These are phyloP conservation scores for Rotaria socialis DNA, from an alignment of 2,888 invertebrate species.

Conservation along the genomic window DNA sequence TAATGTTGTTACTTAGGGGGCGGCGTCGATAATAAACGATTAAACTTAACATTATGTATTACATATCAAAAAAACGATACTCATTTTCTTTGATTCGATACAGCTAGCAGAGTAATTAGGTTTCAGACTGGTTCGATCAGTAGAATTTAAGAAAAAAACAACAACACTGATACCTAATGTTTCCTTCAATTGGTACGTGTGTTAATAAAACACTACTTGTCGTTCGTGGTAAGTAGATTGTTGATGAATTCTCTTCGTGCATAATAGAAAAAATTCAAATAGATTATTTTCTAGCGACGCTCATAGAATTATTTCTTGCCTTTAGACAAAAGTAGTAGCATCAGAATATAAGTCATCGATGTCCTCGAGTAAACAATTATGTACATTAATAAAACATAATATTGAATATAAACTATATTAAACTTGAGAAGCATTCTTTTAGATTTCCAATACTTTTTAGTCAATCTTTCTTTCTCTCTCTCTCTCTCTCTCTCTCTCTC, in stretches of 20 bases:
- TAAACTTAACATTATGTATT: background rate
- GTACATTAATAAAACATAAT: background rate
- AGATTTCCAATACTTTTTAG: background rate
- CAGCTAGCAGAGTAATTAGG: too few species aligned
- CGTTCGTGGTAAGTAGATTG: background rate
- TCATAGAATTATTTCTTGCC: background rate
- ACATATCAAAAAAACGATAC: background rate
- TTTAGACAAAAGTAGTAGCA: background rate
- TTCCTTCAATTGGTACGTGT: slow-evolving; percentile 18
- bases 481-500: too few species aligned
- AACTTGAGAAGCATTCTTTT: too few species aligned
- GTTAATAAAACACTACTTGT: background rate
- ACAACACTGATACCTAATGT: background rate
- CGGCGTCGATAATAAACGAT: background rate
- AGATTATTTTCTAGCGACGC: background rate
- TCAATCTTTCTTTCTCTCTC: too few species aligned
- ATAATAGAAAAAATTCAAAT: background rate
- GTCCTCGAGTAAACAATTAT: background rate
- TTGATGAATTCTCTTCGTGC: background rate
- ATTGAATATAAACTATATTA: too few species aligned
- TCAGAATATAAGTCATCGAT: background rate
- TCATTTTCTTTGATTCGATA: too few species aligned
- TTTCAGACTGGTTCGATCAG: too few species aligned
- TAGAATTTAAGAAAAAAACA: too few species aligned
- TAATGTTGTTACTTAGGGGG: background rate